phyloP scores from a whole-genome alignment of 2,113 vertebrate species.

The Illadopsis cleaveri region DNA sequence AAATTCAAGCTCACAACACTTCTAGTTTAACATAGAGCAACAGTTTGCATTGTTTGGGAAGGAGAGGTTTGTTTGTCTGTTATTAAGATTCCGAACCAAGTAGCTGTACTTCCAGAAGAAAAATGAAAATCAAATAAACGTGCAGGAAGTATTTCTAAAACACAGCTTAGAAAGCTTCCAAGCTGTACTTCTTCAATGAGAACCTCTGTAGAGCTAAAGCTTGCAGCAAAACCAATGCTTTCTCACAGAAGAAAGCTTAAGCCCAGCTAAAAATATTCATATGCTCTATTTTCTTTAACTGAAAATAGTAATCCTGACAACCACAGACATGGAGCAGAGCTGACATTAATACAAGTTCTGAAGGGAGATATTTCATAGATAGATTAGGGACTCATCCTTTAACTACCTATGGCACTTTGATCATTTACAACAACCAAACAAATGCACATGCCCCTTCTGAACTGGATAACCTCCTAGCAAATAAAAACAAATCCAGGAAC shows the following conservation, averaged over 20 bases:
- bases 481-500: neutral
- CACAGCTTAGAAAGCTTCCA: neutral
- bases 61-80: slow-evolving; percentile 17
- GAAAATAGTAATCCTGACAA: slow-evolving; percentile 4
- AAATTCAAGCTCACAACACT: slow-evolving; percentile 10
- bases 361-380: neutral
- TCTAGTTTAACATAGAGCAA: slow-evolving; percentile 34
- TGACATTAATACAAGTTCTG: neutral
- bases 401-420: neutral
- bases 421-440: neutral
- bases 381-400: neutral
- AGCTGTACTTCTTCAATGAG: neutral
- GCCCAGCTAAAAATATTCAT: neutral
- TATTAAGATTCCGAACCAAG: slow-evolving; percentile 40
- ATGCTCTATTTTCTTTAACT: slow-evolving; percentile 2
- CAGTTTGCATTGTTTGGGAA: neutral
- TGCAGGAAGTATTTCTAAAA: neutral
- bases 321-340: neutral
- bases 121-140: neutral
- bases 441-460: neutral
- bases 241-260: slow-evolving; percentile 11
- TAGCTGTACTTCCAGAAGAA: neutral
- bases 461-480: neutral
- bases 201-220: neutral
- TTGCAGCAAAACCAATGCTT: neutral